Evolutionary conservation across 2,888 invertebrate species (phyloP).

Genomic region (Anticlea derivata): DNA sequence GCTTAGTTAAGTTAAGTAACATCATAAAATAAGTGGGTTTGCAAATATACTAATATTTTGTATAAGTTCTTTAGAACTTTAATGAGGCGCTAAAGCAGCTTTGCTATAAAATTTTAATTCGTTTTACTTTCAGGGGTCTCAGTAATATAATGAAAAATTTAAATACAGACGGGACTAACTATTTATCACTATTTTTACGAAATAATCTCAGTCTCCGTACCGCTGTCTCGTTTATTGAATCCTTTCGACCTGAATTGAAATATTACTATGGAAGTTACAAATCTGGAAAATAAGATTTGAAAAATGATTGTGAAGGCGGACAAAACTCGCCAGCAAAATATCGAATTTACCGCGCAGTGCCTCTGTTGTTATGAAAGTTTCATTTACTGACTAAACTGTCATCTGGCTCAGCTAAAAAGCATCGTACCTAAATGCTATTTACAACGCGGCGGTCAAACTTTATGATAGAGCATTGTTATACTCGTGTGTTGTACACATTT

Average conservation of each 20-base stretch:
- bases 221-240: slow-evolving; percentile 53
- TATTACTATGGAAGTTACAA: slow-evolving; percentile 50
- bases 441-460: slow-evolving; percentile 41
- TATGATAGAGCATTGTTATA: slow-evolving; percentile 42
- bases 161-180: slow-evolving; percentile 22
- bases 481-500: slow-evolving; percentile 32
- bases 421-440: slow-evolving; percentile 49
- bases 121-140: slow-evolving; percentile 11
- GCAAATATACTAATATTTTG: too few relatives aligned
- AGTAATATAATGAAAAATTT: slow-evolving; percentile 22
- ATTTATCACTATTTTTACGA: slow-evolving; percentile 21
- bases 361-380: slow-evolving; percentile 32
- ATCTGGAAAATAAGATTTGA: slow-evolving; percentile 52
- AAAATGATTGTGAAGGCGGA: slow-evolving; percentile 50
- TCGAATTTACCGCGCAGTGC: slow-evolving; percentile 40
- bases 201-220: slow-evolving; percentile 15
- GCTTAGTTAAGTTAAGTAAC: too few relatives aligned
- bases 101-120: not conserved
- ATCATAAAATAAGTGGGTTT: too few relatives aligned
- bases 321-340: slow-evolving; percentile 46
- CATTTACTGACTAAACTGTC: slow-evolving; percentile 41
- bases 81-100: not conserved
- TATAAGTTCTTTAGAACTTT: not conserved
- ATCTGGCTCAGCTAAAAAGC: slow-evolving; percentile 43
- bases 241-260: slow-evolving; percentile 56